Conservation (phyloP, 2,113 vertebrate genomes). For the Phodopus roborovskii region DNA sequence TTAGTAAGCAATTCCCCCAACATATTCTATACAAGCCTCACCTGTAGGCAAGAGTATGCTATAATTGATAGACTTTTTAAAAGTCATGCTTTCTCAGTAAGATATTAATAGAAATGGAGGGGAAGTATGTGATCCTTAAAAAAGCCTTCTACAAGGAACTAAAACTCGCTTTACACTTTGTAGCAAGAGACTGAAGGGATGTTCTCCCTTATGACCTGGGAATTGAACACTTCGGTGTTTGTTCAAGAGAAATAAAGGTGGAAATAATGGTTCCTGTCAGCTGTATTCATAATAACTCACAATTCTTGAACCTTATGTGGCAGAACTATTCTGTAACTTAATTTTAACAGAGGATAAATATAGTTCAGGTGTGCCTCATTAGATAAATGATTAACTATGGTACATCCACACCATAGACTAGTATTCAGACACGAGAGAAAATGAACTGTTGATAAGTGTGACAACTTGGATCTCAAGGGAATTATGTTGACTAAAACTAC, state of each 20-base stretch:
- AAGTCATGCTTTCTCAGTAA: constrained; percentile 10
- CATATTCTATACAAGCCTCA: background rate
- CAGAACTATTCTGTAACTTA: background rate
- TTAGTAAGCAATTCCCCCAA: background rate
- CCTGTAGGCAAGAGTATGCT: background rate
- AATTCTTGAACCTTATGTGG: background rate
- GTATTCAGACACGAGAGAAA: background rate
- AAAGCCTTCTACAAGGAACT: background rate
- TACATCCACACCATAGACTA: too few species aligned
- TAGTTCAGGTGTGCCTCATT: background rate
- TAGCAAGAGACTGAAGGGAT: background rate
- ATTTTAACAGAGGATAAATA: background rate
- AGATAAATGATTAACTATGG: background rate
- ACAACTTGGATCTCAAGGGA: background rate
- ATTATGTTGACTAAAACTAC: constrained; percentile 8
- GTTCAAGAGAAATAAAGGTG: background rate
- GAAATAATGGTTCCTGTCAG: background rate
- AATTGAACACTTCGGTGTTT: background rate
- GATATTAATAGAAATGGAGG: background rate
- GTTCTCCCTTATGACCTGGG: background rate
- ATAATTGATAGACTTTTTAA: background rate
- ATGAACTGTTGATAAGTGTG: background rate
- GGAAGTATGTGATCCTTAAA: background rate
- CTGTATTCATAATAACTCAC: background rate
- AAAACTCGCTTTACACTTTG: background rate